Evolutionary conservation across 2,888 invertebrate genomes (phyloP), one percentile per base, ranked within the genome.

Genomic region (Eurytoma californica): DNA sequence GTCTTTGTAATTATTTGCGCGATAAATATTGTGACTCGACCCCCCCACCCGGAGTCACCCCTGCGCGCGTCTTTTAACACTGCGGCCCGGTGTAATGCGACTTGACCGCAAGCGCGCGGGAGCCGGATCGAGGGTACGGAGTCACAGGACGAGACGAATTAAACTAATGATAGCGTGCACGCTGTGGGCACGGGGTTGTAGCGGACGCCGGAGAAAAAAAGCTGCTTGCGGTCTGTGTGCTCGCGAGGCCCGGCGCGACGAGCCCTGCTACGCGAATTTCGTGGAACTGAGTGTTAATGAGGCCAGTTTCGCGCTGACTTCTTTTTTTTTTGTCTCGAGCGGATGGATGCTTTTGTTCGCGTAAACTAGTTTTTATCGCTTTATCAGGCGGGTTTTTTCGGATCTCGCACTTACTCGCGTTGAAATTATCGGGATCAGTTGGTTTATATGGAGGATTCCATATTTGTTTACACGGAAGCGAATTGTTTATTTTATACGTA

Each of bases 1-100:
- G 30, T 83, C 84, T 84, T 84, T 82, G 82, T 83, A 85, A 86
- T 86, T 85, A 86, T 87, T 86, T 82, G 82, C 84, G 82, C 84
- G 84, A 83, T 84, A 86, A 87, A 87, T 86, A 86, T 87, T 86
- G 84, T 86, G 87, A 87, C 86, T 84, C 72, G 79, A 76, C 77
- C 82, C 60, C 57, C 57, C 49, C 58, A 49, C 47, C 18, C 69
- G 76, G 79, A 82, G 82, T 83, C 83, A 84, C 84, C 84, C 84
- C 24, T n/a, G n/a, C 28, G 20, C 39, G 58, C 20, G 5, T 13
- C 30, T 30, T 30, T 30, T 30, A 20, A 51, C 20, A n/a, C 53
- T 24, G 66, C 24, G 72, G 51, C 39, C 24, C 20, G 57, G 72
- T 72, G 74, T 72, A 60, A 77, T 57, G 75, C 67, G 82, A 77